Conservation (phyloP, 2,888 invertebrate genomes). For the Strigamia transsilvanica region DNA sequence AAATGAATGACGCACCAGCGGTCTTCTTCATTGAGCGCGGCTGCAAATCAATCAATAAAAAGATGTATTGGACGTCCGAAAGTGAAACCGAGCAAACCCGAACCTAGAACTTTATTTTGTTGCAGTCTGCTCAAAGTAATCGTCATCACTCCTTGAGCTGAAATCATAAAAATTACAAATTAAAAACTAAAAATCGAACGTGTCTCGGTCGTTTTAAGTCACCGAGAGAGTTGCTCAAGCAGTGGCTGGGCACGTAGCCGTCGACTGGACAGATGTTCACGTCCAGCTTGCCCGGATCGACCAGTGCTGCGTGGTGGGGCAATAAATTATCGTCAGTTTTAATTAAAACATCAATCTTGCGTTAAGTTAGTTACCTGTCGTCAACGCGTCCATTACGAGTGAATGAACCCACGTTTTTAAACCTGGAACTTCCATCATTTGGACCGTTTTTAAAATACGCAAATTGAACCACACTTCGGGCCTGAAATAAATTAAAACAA, state of each 20-base stretch:
- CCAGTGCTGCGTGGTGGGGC: slow-evolving; percentile 61
- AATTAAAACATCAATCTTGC: background rate
- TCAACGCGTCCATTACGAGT: slow-evolving; percentile 67
- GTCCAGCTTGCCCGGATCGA: slow-evolving; percentile 64
- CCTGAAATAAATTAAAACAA: too few relatives aligned
- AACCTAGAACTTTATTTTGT: slow-evolving; percentile 33
- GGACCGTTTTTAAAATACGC: slow-evolving; percentile 65
- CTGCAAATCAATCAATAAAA: background rate
- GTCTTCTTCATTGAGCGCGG: slow-evolving; percentile 63
- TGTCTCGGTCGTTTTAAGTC: background rate
- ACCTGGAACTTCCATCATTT: slow-evolving; percentile 69
- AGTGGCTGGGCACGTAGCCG: slow-evolving; percentile 57
- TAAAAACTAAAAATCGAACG: background rate
- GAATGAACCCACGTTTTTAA: slow-evolving; percentile 69
- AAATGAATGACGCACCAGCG: slow-evolving; percentile 66
- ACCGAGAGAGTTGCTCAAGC: slow-evolving; percentile 51
- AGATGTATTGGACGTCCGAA: background rate
- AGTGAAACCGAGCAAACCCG: background rate
- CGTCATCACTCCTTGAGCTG: slow-evolving; percentile 67
- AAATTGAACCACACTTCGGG: slow-evolving; percentile 69
- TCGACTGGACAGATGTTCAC: slow-evolving; percentile 58
- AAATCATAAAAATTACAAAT: slow-evolving; percentile 57
- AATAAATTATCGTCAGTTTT: background rate
- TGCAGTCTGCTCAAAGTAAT: slow-evolving; percentile 63
- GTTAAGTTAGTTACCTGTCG: slow-evolving; percentile 58